phyloP scores from a whole-genome alignment of 2,797 vertebrate genomes.

The Hyperoplus immaculatus region DNA sequence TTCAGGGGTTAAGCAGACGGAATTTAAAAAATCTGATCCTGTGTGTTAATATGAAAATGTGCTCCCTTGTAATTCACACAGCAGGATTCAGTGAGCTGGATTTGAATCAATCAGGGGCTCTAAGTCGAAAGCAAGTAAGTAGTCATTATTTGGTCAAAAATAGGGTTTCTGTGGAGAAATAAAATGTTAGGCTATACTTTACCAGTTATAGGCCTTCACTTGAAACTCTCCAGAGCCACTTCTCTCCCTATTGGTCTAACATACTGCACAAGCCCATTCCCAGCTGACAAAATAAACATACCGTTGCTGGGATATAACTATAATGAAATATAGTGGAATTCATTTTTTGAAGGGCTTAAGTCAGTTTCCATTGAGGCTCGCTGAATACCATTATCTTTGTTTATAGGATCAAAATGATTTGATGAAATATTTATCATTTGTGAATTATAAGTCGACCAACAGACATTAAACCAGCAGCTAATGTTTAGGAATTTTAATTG shows the following conservation, averaged over 20 bases:
- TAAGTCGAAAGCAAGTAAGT: conserved; percentile 15
- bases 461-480: no score
- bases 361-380: no score
- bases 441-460: background rate
- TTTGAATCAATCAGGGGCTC: conserved; percentile 29
- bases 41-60: conserved; percentile 44
- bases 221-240: background rate
- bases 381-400: no score
- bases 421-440: background rate
- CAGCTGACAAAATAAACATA: no score
- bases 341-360: no score
- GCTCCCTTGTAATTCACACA: conserved; percentile 39
- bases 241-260: conserved; percentile 3
- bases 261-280: no score
- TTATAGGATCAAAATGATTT: background rate
- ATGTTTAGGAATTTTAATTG: background rate
- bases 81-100: conserved; percentile 25
- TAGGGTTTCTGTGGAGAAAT: background rate
- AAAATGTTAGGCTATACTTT: background rate
- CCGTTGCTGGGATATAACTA: no score
- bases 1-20: conserved; percentile 30
- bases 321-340: no score
- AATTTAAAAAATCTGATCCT: conserved; percentile 39
- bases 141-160: conserved; percentile 15
- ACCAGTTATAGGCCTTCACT: conserved; percentile 1